These are phyloP conservation scores for Chiloscyllium punctatum DNA, from an alignment of 2,797 vertebrate species.

Conservation along the genomic window DNA sequence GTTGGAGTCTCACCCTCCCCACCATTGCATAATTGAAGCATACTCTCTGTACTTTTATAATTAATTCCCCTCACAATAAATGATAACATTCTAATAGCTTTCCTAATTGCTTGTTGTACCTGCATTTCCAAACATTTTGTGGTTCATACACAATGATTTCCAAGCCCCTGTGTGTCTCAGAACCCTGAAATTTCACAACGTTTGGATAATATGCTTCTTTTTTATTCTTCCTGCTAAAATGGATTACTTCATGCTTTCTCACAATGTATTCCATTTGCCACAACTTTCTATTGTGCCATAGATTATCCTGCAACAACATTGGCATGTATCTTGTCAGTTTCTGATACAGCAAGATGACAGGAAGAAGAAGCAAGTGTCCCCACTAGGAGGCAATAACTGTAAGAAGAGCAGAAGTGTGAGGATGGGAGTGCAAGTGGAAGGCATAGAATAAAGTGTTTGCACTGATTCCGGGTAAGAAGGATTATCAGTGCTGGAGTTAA, in stretches of 20 bases:
- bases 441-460: neutral
- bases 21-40: too few species aligned
- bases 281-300: neutral
- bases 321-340: neutral
- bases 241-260: neutral
- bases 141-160: too few species aligned
- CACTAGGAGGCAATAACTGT: neutral
- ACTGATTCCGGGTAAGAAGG: neutral
- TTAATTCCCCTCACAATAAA: too few species aligned
- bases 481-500: neutral
- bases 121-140: too few species aligned
- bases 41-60: too few species aligned
- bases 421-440: neutral
- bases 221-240: neutral
- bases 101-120: too few species aligned
- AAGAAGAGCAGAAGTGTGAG: neutral
- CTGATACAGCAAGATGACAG: neutral
- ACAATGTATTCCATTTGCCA: too few species aligned
- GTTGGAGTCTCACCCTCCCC: too few species aligned
- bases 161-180: too few species aligned
- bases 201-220: too few species aligned
- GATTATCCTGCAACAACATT: neutral
- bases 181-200: too few species aligned
- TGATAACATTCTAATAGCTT: too few species aligned
- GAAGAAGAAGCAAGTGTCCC: neutral